Conservation (phyloP, 2,797 vertebrate genomes). For the Champsocephalus esox region DNA sequence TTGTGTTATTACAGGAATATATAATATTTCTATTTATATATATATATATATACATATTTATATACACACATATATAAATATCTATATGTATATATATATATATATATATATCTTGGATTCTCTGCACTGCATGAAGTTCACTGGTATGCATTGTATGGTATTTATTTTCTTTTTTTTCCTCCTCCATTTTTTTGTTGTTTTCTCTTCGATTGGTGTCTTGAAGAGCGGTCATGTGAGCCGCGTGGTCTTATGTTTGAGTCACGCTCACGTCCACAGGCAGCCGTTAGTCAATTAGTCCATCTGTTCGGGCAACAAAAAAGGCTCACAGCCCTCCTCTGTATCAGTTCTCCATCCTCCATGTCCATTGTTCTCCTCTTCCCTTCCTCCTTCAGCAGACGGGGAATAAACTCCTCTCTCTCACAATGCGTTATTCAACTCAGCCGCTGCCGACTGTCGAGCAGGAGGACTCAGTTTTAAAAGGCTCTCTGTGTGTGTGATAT, state of each 20-base stretch:
- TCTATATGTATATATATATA: slow-evolving; percentile 9
- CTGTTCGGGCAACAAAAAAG: slow-evolving; percentile 50
- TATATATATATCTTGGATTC: slow-evolving; percentile 80
- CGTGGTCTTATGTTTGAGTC: slow-evolving; percentile 68
- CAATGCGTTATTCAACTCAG: slow-evolving; percentile 46
- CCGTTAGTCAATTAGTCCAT: slow-evolving; percentile 60
- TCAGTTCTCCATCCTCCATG: slow-evolving; percentile 59
- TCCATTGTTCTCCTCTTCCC: slow-evolving; percentile 43
- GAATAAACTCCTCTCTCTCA: slow-evolving; percentile 60
- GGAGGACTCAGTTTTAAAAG: slow-evolving; percentile 46
- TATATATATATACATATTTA: slow-evolving; percentile 53
- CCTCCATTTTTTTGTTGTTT: slow-evolving; percentile 14
- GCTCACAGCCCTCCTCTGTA: slow-evolving; percentile 54
- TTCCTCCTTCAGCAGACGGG: slow-evolving; percentile 49
- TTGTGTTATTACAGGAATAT: slow-evolving; percentile 84
- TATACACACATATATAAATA: background rate
- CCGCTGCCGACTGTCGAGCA: slow-evolving; percentile 60
- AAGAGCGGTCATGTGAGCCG: slow-evolving; percentile 65
- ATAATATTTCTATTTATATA: slow-evolving; percentile 71
- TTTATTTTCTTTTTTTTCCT: slow-evolving; percentile 48
- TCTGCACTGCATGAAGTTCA: slow-evolving; percentile 85
- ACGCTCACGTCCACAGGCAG: slow-evolving; percentile 62
- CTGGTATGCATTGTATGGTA: slow-evolving; percentile 78
- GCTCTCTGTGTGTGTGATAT: slow-evolving; percentile 38
- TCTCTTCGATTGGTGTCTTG: slow-evolving; percentile 57